These are phyloP conservation scores for Leptopilina drosophilae DNA, from an alignment of 2,888 invertebrate genomes.

Conservation along the genomic window DNA sequence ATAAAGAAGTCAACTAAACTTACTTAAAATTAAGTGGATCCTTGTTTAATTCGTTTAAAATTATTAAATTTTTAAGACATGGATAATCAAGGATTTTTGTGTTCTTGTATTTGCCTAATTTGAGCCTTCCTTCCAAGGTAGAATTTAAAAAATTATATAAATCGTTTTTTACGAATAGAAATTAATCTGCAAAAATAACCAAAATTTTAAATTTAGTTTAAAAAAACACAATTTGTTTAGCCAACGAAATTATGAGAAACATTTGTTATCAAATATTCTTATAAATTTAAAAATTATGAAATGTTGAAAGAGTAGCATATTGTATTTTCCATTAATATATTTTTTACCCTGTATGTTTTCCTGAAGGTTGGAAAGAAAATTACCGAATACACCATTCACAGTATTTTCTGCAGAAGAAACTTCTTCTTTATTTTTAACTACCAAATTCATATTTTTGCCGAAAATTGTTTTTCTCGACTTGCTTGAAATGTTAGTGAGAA, in stretches of 20 bases:
- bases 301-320: not conserved
- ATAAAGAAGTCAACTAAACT: not conserved
- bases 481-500: not conserved
- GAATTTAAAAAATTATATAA: not conserved
- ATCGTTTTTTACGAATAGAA: not conserved
- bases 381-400: not conserved
- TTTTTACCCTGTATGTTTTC: not conserved
- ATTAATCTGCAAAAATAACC: not conserved
- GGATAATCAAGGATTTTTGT: not conserved
- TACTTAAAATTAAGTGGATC: slow-evolving; percentile 2
- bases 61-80: not conserved
- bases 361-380: not conserved
- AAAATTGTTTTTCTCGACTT: not conserved
- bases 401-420: not conserved
- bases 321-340: not conserved
- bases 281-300: not conserved
- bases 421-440: not conserved
- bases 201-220: not conserved
- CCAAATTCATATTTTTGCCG: not conserved
- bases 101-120: not conserved
- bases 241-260: not conserved
- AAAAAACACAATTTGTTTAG: not conserved
- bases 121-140: not conserved
- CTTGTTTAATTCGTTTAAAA: not conserved
- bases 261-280: not conserved